Conservation (phyloP, 2,888 invertebrate species). For the Dorcus hopei region DNA sequence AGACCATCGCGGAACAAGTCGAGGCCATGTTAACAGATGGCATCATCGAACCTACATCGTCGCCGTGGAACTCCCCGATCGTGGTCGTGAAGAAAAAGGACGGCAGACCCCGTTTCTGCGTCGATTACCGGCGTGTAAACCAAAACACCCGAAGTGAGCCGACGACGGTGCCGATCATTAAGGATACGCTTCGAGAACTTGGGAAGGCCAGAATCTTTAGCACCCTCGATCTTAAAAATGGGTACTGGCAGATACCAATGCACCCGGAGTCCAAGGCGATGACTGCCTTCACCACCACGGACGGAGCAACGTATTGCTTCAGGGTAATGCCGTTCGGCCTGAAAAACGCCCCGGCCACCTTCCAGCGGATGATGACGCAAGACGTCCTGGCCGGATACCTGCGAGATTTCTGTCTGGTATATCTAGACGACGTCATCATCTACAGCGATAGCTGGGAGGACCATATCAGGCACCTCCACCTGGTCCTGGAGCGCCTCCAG, state of each 20-base stretch:
- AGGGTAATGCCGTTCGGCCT: slow-evolving; percentile 29
- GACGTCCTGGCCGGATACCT: slow-evolving; percentile 25
- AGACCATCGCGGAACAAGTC: slow-evolving; percentile 20
- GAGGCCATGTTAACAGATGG: slow-evolving; percentile 23
- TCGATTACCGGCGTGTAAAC: slow-evolving; percentile 27
- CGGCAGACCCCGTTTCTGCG: slow-evolving; percentile 23
- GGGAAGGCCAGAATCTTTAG: slow-evolving; percentile 32
- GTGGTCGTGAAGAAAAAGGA: slow-evolving; percentile 27
- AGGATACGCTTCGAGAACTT: slow-evolving; percentile 26
- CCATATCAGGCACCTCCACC: slow-evolving; percentile 18
- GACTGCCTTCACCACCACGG: slow-evolving; percentile 33
- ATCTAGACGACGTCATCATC: slow-evolving; percentile 34
- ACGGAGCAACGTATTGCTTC: slow-evolving; percentile 32
- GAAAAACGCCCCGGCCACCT: slow-evolving; percentile 31
- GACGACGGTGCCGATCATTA: slow-evolving; percentile 26
- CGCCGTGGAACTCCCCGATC: slow-evolving; percentile 20
- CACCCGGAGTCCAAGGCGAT: slow-evolving; percentile 18
- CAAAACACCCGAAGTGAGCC: slow-evolving; percentile 10
- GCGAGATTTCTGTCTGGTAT: slow-evolving; percentile 18
- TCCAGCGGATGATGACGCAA: slow-evolving; percentile 31
- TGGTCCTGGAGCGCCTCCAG: slow-evolving; percentile 21
- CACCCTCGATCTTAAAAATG: slow-evolving; percentile 32
- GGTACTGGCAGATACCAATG: slow-evolving; percentile 38
- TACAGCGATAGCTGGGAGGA: slow-evolving; percentile 16
- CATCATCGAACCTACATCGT: slow-evolving; percentile 24